Conservation (phyloP, 2,888 invertebrate species). For the Omphaloscelis lunosa region DNA sequence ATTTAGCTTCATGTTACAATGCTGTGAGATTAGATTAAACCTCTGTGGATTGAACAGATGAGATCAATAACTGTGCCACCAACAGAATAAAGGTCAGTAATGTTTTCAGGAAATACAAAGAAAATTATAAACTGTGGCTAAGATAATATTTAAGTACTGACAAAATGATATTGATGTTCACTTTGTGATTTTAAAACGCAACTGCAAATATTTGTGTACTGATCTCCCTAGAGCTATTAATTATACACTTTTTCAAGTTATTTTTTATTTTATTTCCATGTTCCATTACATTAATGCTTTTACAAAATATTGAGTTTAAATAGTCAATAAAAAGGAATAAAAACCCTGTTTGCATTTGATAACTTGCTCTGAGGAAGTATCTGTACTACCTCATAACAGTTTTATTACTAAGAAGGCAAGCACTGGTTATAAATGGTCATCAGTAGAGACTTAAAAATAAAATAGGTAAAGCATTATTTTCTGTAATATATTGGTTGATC, state of each 20-base stretch:
- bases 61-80: slow-evolving; percentile 21
- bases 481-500: background rate
- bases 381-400: background rate
- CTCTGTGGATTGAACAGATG: slow-evolving; percentile 11
- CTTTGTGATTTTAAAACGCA: slow-evolving; percentile 57
- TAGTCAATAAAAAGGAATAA: background rate
- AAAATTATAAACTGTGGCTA: slow-evolving; percentile 20
- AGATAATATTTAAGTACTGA: slow-evolving; percentile 17
- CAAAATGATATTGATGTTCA: slow-evolving; percentile 33
- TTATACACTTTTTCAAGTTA: slow-evolving; percentile 78
- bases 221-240: slow-evolving; percentile 77
- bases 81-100: background rate
- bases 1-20: slow-evolving; percentile 34
- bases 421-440: too few relatives aligned
- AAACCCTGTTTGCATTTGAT: background rate
- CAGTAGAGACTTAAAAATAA: background rate
- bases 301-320: background rate
- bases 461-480: background rate
- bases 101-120: slow-evolving; percentile 17
- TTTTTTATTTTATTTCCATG: slow-evolving; percentile 64
- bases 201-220: slow-evolving; percentile 70
- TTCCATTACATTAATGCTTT: background rate
- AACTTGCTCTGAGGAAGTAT: background rate
- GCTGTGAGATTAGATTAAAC: slow-evolving; percentile 43
- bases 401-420: background rate